Percentiles rank a stretch among this genome's conserved stretches.
phyloP scores from a whole-genome alignment of 2,113 vertebrate species.

The Pristiophorus japonicus region DNA sequence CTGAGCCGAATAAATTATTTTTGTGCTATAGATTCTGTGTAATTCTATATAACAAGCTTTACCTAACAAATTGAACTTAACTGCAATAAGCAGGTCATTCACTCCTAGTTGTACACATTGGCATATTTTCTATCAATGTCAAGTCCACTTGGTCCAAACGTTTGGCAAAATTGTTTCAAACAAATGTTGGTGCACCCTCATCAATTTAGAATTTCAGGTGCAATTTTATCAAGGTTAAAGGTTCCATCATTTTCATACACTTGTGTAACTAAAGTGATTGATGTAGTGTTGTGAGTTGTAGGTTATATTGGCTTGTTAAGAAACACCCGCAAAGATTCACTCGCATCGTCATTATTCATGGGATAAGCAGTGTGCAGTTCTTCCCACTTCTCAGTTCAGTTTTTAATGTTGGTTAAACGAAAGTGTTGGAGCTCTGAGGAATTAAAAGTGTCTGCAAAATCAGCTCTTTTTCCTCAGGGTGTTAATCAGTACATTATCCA shows the following conservation, averaged over 20 bases:
- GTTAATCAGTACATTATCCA: constrained; percentile 25
- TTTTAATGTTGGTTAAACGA: background rate
- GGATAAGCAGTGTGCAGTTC: background rate
- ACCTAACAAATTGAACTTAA: background rate
- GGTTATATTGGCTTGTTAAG: background rate
- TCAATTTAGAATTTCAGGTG: background rate
- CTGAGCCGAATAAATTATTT: background rate
- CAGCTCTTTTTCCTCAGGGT: background rate
- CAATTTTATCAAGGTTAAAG: background rate
- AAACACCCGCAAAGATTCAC: constrained; percentile 1
- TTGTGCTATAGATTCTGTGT: background rate
- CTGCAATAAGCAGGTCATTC: background rate
- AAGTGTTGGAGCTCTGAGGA: background rate
- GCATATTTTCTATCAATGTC: background rate
- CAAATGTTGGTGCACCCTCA: background rate
- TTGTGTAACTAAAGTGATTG: background rate
- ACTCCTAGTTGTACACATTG: background rate
- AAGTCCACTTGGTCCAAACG: background rate
- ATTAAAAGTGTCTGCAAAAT: constrained; percentile 3
- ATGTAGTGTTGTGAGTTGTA: background rate
- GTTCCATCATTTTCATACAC: background rate
- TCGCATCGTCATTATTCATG: background rate
- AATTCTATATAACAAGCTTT: background rate
- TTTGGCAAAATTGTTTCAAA: background rate
- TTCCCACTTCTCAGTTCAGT: background rate